Base-by-base conservation (phyloP, 2,888 invertebrate genomes). In the Drosophila nigricruria region DNA sequence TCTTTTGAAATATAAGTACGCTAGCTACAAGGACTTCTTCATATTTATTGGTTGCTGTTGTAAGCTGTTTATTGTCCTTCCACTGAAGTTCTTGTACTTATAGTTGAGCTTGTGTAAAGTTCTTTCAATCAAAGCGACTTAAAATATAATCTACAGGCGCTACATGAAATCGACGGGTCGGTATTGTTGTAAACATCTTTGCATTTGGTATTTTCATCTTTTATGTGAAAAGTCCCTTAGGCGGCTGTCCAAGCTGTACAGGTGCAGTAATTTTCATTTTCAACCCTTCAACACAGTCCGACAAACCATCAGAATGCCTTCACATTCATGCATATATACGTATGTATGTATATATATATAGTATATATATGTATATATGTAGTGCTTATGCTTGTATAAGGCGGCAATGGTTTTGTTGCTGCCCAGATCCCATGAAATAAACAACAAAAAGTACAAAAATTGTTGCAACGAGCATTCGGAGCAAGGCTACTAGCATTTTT, bases 221-320 rank as follows among this genome's bases (percentile, higher is more conserved):
- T 81, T 75, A 70, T 67, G 50, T 49, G 59, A 49, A 59, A 61
- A 57, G 40, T 72, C 77, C 81, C 81, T 81, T 20, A 66, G 78
- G 83, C 83, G 45, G 23, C 70, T 81, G 77, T 82, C 77, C 70
- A 54, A 36, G 60, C 52, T 63, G 43, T 59, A 57, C 73, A 65
- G 77, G 62, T 64, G 81, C 67, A 67, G 80, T 81, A 78, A 83
- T 82, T 82, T 82, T 83, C 78, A 82, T 82, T 81, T 81, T 82
- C 81, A 81, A 81, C 81, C 79, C 76, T 81, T 83, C 75, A 72
- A 60, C 81, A 53, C 54, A 63, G 73, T 42, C 57, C 50, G 47
- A 57, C 70, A 72, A 58, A 69, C 60, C 73, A 63, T 63, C 81
- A 71, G 64, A 63, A 58, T 56, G 50, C 79, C 54, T 50, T 77